Evolutionary conservation across 2,888 invertebrate genomes (phyloP).

Genomic region (Conops quadrifasciatus): DNA sequence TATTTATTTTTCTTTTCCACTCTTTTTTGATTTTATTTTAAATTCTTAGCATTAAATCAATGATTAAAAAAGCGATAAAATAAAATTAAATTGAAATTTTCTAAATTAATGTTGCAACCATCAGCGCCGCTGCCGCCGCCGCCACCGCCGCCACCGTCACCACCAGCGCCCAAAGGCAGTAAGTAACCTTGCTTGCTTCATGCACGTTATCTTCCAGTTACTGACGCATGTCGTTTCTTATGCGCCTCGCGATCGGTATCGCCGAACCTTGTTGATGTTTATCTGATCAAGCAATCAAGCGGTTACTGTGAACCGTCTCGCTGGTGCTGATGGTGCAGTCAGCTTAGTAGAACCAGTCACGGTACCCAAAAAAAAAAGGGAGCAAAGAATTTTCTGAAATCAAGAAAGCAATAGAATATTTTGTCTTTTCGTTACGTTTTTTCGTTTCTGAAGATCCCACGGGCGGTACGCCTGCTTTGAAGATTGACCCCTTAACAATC

Average conservation of each 20-base stretch:
- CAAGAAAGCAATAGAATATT: too few species aligned
- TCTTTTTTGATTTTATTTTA: neutral
- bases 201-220: neutral
- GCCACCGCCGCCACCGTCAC: neutral
- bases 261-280: slow-evolving; percentile 3
- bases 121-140: neutral
- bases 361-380: neutral
- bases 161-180: neutral
- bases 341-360: neutral
- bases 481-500: too few species aligned
- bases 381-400: neutral
- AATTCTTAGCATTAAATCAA: neutral
- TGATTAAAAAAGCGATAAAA: neutral
- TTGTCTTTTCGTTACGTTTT: too few species aligned
- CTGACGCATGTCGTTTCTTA: neutral
- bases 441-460: neutral
- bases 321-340: neutral
- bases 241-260: slow-evolving; percentile 8
- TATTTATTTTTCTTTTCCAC: neutral
- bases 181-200: neutral
- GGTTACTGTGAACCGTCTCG: neutral
- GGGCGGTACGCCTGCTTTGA: too few species aligned
- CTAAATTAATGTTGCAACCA: slow-evolving; percentile 3
- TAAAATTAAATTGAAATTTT: neutral
- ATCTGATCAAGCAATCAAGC: neutral